Conservation (phyloP, 2,888 invertebrate species). For the Helobdella robusta region DNA sequence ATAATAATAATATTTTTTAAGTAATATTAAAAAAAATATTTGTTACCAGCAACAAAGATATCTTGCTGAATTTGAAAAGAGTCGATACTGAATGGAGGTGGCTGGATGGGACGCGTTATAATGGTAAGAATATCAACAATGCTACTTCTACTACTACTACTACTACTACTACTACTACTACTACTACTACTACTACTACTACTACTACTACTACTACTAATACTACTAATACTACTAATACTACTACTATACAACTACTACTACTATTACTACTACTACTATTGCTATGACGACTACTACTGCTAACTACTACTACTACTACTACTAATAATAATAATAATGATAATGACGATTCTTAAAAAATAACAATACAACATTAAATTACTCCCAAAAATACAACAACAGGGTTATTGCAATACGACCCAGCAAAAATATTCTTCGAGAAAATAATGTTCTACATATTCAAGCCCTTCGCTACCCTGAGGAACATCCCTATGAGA, state of each 20-base stretch:
- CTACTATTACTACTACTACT: conserved; percentile 3
- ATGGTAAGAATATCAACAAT: neutral
- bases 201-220: conserved; percentile 1
- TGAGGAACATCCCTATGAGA: neutral
- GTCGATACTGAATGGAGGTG: neutral
- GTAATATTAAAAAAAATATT: too few relatives aligned
- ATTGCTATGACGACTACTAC: neutral
- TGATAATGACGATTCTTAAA: too few relatives aligned
- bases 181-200: conserved; percentile 3
- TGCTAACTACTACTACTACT: conserved; percentile 3
- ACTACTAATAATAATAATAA: neutral
- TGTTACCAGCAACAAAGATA: too few relatives aligned
- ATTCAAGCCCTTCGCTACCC: neutral
- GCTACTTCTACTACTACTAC: conserved; percentile 1
- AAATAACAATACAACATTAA: too few relatives aligned
- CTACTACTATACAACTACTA: too few relatives aligned
- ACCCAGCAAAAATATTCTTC: too few relatives aligned
- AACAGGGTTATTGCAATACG: too few relatives aligned
- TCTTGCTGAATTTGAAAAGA: neutral
- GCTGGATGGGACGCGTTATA: neutral
- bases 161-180: conserved; percentile 3
- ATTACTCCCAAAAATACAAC: too few relatives aligned
- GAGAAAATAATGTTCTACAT: neutral
- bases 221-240: neutral
- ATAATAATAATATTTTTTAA: too few relatives aligned